Conservation (phyloP, 2,797 vertebrate genomes). For the Hoplostethus mediterraneus region DNA sequence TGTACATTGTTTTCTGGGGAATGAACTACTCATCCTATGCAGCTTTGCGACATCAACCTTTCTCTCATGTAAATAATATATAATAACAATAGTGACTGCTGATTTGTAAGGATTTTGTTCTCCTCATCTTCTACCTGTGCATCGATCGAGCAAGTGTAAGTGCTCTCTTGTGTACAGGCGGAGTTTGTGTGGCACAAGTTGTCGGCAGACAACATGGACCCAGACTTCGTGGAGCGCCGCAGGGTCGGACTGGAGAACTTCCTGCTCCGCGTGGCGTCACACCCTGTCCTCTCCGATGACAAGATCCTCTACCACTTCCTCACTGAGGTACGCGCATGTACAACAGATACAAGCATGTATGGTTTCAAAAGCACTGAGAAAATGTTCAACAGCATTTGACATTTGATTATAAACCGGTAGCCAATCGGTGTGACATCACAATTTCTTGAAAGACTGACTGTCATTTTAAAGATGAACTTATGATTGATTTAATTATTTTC, state of each 20-base stretch:
- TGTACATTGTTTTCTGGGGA: too few relatives aligned
- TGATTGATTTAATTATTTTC: neutral
- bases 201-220: slow-evolving; percentile 98
- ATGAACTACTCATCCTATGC: too few relatives aligned
- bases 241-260: slow-evolving; percentile 96
- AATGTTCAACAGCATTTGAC: too few relatives aligned
- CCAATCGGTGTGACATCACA: too few relatives aligned
- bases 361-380: neutral
- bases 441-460: too few relatives aligned
- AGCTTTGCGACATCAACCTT: too few relatives aligned
- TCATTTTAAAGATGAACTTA: neutral
- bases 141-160: neutral
- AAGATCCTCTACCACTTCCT: slow-evolving; percentile 93
- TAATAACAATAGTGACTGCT: too few relatives aligned
- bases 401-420: too few relatives aligned
- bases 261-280: slow-evolving; percentile 92
- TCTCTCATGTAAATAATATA: too few relatives aligned
- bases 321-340: slow-evolving; percentile 83
- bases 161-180: slow-evolving; percentile 80
- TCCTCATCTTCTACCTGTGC: too few relatives aligned
- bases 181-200: slow-evolving; percentile 99
- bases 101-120: too few relatives aligned
- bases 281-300: slow-evolving; percentile 91
- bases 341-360: too few relatives aligned
- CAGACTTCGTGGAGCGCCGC: slow-evolving; percentile 96